phyloP scores from a whole-genome alignment of 2,797 vertebrate species.

The Ctenopoma multispine region DNA sequence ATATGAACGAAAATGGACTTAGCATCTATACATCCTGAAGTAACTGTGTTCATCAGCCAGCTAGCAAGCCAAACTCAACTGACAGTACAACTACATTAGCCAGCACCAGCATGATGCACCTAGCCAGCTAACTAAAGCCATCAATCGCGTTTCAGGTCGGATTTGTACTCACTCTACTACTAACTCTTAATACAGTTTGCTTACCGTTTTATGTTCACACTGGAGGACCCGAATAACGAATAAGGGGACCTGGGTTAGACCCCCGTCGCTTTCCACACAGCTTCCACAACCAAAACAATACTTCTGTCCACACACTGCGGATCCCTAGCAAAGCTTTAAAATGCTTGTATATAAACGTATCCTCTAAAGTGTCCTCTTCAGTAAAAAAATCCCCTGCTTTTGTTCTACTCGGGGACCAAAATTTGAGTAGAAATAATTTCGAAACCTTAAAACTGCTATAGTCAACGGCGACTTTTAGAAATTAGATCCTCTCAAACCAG shows the following conservation, averaged over 20 bases:
- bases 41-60: conserved; percentile 33
- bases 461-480: conserved; percentile 85
- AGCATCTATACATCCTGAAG: neutral
- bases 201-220: conserved; percentile 94
- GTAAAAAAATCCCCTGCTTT: conserved; percentile 38
- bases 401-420: conserved; percentile 34
- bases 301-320: conserved; percentile 91
- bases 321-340: conserved; percentile 84
- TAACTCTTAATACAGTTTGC: conserved; percentile 70
- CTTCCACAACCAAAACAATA: conserved; percentile 93
- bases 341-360: conserved; percentile 67
- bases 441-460: conserved; percentile 80
- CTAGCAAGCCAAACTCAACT: conserved; percentile 63
- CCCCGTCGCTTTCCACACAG: conserved; percentile 85
- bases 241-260: conserved; percentile 84
- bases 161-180: conserved; percentile 62
- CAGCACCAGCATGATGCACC: conserved; percentile 75
- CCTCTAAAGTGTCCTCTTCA: conserved; percentile 47
- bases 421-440: conserved; percentile 49
- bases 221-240: conserved; percentile 76
- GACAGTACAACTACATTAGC: conserved; percentile 70
- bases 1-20: neutral
- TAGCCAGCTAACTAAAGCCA: conserved; percentile 81
- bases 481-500: conserved; percentile 89
- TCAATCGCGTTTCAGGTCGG: conserved; percentile 76